Base-by-base conservation (phyloP, 2,888 invertebrate species). In the Resseliella maxima region DNA sequence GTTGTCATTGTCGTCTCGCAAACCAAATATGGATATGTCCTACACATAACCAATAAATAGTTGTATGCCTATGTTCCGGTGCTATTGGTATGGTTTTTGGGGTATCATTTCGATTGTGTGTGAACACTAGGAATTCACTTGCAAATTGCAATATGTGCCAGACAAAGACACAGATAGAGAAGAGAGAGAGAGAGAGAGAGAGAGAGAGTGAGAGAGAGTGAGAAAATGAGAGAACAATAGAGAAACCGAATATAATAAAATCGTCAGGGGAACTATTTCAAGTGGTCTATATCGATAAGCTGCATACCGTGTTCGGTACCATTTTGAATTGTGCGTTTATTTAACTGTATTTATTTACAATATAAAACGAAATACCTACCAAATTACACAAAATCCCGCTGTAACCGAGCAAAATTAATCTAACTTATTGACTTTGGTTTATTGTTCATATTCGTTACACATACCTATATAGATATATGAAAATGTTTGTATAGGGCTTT, bases 361-460 rank as follows among this genome's bases (percentile, higher is more conserved):
- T 72, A 72, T 31, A 31, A n/a, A 72, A 72, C 72, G 31, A 72
- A 72, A 72, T 72, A 31, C 72, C 72, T 31, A 72, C 72, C 72
- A 72, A 72, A 72, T 72, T 72, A 72, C 72, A 72, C 35, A 59
- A 31, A 35, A 72, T 31, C n/a, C 72, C 72, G 21, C 2, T 72
- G 72, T 31, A 72, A 72, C 72, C 72, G 15, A 59, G 59, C 72
- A 72, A 72, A 72, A 31, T 72, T 72, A 72, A 72, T 72, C 72
- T 72, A 35, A 72, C 72, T 72, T 72, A 72, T 72, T 72, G 72
- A 72, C 72, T 72, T 72, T 72, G 72, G 72, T 72, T 72, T 31
- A 72, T 72, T 72, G 72, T 72, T 72, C 72, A 27, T 59, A 59
- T 12, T 50, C 46, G 46, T 50, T 8, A 41, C 5, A 12, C 41